phyloP scores from a whole-genome alignment of 2,888 invertebrate genomes.

The Orthosia incerta region DNA sequence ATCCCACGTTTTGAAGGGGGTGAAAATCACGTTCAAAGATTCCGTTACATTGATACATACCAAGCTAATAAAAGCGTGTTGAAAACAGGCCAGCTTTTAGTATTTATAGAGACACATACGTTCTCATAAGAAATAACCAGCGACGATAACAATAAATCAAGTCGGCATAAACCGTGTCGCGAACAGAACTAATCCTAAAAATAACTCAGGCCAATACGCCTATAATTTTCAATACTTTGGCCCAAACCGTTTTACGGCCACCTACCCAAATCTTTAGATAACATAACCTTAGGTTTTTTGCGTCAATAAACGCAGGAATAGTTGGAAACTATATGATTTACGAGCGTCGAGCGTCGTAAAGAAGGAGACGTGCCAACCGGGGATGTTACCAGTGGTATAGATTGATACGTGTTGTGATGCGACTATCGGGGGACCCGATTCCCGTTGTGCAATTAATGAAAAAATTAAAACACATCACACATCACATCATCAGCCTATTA shows the following conservation, averaged over 20 bases:
- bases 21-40: too few species aligned
- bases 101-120: neutral
- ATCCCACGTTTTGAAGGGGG: too few species aligned
- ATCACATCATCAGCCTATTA: too few species aligned
- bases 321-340: constrained; percentile 66
- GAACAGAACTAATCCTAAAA: constrained; percentile 27
- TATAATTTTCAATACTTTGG: constrained; percentile 54
- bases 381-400: constrained; percentile 49
- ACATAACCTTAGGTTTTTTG: constrained; percentile 58
- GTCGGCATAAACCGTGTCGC: constrained; percentile 10
- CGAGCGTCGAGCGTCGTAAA: constrained; percentile 60
- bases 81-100: neutral
- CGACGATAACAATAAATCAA: constrained; percentile 23
- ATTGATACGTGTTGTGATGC: constrained; percentile 10
- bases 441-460: constrained; percentile 31
- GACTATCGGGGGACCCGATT: constrained; percentile 20
- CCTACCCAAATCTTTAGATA: constrained; percentile 48
- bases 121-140: constrained; percentile 2
- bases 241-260: constrained; percentile 51
- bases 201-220: constrained; percentile 22
- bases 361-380: constrained; percentile 59
- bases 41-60: too few species aligned
- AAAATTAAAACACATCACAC: too few species aligned
- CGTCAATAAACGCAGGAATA: constrained; percentile 61
- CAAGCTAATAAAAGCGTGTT: too few species aligned